Conservation (phyloP, 2,113 vertebrate species). For the Sterna hirundo region DNA sequence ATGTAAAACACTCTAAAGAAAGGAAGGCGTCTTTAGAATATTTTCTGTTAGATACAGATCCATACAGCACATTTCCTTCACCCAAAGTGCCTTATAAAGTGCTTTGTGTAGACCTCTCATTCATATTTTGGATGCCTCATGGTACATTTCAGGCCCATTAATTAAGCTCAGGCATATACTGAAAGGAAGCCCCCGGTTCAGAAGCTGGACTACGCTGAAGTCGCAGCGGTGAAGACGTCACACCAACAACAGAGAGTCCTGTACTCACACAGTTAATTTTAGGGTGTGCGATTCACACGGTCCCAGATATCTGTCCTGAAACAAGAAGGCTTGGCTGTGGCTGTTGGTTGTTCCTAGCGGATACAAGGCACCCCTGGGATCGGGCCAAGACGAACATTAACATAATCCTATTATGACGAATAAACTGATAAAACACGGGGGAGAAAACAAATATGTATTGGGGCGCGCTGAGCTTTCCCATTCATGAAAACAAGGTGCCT, state of each 20-base stretch:
- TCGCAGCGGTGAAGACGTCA: fast-evolving
- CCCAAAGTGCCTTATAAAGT: not conserved
- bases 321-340: not conserved
- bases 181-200: not conserved
- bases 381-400: not conserved
- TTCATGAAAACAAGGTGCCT: not conserved
- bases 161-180: fast-evolving
- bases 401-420: not conserved
- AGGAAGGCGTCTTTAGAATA: not conserved
- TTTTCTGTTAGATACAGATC: not conserved
- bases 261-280: not conserved
- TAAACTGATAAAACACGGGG: not conserved
- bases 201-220: fast-evolving
- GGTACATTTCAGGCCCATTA: not conserved
- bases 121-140: fast-evolving
- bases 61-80: not conserved
- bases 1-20: not conserved
- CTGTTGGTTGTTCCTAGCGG: not conserved
- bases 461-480: not conserved
- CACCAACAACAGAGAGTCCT: fast-evolving
- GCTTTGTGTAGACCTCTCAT: not conserved
- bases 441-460: not conserved
- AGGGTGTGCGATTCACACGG: fast-evolving
- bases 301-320: not conserved
- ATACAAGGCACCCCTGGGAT: not conserved